Percentiles rank a stretch among this genome's conserved stretches.
Conservation (phyloP, 2,113 vertebrate species). For the Circaetus cinerascens region DNA sequence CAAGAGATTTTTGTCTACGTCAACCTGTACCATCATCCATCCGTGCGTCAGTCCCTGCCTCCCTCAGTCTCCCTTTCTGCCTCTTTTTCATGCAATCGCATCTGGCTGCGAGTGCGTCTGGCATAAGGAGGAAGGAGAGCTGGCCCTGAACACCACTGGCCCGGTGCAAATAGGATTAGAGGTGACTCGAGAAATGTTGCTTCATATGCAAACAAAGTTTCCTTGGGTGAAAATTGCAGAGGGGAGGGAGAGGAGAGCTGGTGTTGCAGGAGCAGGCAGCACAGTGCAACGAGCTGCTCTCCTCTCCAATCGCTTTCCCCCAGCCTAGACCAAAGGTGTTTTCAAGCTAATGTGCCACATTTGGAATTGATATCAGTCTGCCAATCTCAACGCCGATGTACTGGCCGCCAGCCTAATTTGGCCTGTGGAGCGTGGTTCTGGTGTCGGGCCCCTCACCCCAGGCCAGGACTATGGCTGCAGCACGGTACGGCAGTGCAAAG, state of each 20-base stretch:
- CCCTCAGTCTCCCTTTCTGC: not conserved
- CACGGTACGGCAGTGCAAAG: accelerated
- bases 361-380: not conserved
- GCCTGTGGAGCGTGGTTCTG: not conserved
- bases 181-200: accelerated
- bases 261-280: not conserved
- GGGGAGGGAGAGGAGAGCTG: not conserved
- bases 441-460: accelerated
- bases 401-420: not conserved
- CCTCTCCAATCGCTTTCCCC: not conserved
- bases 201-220: not conserved
- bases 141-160: accelerated
- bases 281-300: accelerated
- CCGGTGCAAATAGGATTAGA: not conserved
- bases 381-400: not conserved
- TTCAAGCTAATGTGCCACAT: not conserved
- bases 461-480: not conserved
- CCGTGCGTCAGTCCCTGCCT: accelerated
- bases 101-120: accelerated
- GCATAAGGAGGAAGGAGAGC: not conserved
- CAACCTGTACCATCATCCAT: too few species aligned
- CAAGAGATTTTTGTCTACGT: not conserved
- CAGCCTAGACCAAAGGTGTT: not conserved
- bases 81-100: too few species aligned
- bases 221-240: not conserved